Evolutionary conservation across 2,797 vertebrate species (phyloP).

Genomic region (Triplophysa yarkandensis): DNA sequence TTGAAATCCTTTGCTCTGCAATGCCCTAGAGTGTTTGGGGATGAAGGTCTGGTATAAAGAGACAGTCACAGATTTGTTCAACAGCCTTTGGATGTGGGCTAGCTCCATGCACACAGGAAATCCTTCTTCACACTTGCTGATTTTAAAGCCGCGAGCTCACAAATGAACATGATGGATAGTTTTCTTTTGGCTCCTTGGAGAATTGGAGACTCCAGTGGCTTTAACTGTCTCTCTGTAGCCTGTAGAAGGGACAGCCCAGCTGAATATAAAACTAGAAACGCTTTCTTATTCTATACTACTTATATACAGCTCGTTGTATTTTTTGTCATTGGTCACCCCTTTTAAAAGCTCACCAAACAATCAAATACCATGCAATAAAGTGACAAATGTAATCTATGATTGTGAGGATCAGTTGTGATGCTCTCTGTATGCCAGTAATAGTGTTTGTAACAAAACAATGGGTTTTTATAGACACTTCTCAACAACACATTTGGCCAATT

Average conservation of each 20-base stretch:
- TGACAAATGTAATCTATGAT: not conserved
- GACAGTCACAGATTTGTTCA: slow-evolving; percentile 17
- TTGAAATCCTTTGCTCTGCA: slow-evolving; percentile 1
- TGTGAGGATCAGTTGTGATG: not conserved
- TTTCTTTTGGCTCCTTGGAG: not conserved
- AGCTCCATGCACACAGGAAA: slow-evolving; percentile 14
- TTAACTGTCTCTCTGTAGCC: not conserved
- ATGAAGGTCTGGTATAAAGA: slow-evolving; percentile 10
- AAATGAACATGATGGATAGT: slow-evolving; percentile 8
- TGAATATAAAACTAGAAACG: not conserved
- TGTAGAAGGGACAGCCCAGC: not conserved
- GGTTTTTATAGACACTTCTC: not conserved
- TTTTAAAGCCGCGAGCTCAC: slow-evolving; percentile 9
- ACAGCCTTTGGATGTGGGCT: slow-evolving; percentile 15
- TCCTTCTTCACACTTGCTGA: slow-evolving; percentile 38
- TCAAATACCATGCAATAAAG: not conserved
- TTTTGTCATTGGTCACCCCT: not conserved
- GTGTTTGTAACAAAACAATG: not conserved
- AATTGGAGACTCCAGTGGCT: not conserved
- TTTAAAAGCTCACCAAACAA: not conserved
- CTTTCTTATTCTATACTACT: not conserved
- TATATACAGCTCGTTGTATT: not conserved
- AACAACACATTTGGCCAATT: not conserved
- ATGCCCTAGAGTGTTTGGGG: slow-evolving; percentile 3
- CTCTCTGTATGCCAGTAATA: no score